Percentiles rank a stretch among this genome's conserved stretches.
Evolutionary conservation across 2,113 vertebrate species (phyloP).

Genomic region (Piaya cayana): DNA sequence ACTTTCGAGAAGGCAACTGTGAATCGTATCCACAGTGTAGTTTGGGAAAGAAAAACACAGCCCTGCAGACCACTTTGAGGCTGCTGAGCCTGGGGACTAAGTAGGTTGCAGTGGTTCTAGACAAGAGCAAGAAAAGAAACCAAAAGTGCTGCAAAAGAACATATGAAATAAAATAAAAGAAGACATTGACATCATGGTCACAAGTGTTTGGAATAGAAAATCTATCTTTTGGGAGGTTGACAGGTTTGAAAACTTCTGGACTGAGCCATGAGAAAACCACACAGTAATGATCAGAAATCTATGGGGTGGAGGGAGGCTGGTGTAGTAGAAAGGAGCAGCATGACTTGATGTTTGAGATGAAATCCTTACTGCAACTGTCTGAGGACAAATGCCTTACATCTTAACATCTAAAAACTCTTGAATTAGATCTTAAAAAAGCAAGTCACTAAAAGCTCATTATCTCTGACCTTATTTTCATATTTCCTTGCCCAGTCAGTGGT

Average conservation of each 20-base stretch:
- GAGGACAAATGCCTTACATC: background rate
- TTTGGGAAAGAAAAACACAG: background rate
- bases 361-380: background rate
- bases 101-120: background rate
- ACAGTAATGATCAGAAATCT: background rate
- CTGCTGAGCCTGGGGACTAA: background rate
- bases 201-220: background rate
- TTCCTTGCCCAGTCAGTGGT: background rate
- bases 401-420: background rate
- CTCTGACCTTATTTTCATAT: background rate
- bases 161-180: background rate
- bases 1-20: background rate
- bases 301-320: background rate
- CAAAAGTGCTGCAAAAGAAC: background rate
- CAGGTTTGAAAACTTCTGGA: background rate
- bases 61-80: background rate
- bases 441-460: background rate
- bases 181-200: background rate
- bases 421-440: background rate
- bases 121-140: background rate
- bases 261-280: background rate
- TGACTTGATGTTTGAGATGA: background rate
- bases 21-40: background rate
- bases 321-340: background rate
- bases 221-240: background rate